Percentiles rank a stretch among this genome's conserved stretches.
These are phyloP conservation scores for Crypturellus tataupa DNA, from an alignment of 2,797 vertebrate species.

Conservation along the genomic window DNA sequence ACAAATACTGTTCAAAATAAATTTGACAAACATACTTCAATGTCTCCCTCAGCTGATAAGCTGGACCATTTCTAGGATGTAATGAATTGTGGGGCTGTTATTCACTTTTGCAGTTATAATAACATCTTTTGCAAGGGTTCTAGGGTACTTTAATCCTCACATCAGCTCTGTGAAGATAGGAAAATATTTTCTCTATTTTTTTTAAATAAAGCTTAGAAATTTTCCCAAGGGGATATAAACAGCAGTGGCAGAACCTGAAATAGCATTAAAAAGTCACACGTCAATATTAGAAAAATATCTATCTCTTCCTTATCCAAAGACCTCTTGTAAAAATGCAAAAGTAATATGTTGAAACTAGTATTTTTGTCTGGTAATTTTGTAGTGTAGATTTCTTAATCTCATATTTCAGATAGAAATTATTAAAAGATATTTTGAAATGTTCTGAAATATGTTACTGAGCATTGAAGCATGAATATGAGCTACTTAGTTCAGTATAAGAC, in stretches of 20 bases:
- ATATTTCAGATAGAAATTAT: neutral
- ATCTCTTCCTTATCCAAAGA: neutral
- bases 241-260: neutral
- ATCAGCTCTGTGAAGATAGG: neutral
- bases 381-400: neutral
- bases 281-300: neutral
- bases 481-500: neutral
- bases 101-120: neutral
- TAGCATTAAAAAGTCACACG: neutral
- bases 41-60: neutral
- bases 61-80: neutral
- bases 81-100: neutral
- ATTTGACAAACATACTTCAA: neutral
- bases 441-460: neutral
- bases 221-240: neutral
- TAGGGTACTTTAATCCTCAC: neutral
- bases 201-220: neutral
- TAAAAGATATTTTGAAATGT: neutral
- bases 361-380: neutral
- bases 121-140: neutral
- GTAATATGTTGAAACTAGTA: neutral
- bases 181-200: constrained; percentile 9
- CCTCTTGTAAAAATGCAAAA: neutral
- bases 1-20: neutral
- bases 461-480: neutral